Evolutionary conservation across 2,888 invertebrate species (phyloP).

Genomic region (Megaustenia siamemsis): DNA sequence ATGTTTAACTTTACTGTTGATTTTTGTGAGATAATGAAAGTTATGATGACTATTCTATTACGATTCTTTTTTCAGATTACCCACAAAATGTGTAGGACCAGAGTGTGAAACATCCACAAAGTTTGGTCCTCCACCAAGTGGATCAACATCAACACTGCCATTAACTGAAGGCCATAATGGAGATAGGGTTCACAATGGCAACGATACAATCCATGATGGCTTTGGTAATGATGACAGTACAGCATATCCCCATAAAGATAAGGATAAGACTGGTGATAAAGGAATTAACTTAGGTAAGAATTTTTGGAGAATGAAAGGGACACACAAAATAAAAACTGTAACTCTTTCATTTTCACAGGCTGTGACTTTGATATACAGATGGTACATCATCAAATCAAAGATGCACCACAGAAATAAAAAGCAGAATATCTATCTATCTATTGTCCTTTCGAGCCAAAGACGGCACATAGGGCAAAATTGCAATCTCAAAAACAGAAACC

Average conservation of each 20-base stretch:
- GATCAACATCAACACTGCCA: neutral
- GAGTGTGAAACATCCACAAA: conserved; percentile 46
- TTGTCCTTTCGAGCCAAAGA: no score
- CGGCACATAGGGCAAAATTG: no score
- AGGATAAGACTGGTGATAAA: conserved; percentile 22
- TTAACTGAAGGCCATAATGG: neutral
- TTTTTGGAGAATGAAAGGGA: no score
- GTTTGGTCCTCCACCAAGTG: neutral
- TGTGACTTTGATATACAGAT: no score
- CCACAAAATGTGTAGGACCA: conserved; percentile 20
- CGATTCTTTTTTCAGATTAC: conserved; percentile 2
- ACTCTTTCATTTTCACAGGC: no score
- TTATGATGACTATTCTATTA: neutral
- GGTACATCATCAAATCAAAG: no score
- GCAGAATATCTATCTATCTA: no score
- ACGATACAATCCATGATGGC: neutral
- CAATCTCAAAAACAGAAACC: no score
- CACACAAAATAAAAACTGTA: no score
- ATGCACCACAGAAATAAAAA: no score
- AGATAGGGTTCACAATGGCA: neutral
- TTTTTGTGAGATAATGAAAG: neutral
- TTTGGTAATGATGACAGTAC: conserved; percentile 18
- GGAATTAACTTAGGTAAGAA: conserved; percentile 53
- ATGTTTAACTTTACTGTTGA: neutral
- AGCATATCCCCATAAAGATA: conserved; percentile 32